These are phyloP conservation scores for Bolinopsis microptera DNA, from an alignment of 37 sponge, comb jelly and placozoan species.

Conservation along the genomic window DNA sequence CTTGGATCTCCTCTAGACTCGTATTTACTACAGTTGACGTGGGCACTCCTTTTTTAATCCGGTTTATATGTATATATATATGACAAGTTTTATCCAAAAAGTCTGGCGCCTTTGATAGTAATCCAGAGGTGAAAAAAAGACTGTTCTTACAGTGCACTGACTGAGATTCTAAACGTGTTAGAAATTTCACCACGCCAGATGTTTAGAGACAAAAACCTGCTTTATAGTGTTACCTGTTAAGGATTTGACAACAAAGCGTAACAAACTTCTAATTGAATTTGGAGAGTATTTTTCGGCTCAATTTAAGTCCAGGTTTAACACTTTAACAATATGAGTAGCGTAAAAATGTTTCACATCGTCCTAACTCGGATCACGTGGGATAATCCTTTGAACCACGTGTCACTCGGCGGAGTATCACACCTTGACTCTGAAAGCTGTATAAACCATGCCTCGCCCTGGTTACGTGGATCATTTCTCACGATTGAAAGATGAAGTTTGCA, in stretches of 20 bases:
- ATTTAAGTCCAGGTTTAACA: neutral
- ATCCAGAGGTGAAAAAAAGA: neutral
- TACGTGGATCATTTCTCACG: neutral
- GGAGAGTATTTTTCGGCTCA: neutral
- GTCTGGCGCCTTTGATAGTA: neutral
- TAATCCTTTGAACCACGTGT: no score
- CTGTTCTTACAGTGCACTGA: neutral
- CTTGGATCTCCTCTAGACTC: no score
- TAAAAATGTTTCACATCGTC: no score
- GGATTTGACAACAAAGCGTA: neutral
- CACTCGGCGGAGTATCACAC: neutral
- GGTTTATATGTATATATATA: no score
- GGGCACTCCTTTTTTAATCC: no score
- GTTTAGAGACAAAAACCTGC: no score
- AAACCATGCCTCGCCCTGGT: neutral
- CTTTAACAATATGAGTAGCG: no score
- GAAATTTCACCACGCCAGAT: neutral
- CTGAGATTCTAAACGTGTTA: neutral
- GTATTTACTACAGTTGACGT: no score
- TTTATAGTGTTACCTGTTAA: no score
- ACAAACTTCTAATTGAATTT: neutral
- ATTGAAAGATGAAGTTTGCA: neutral
- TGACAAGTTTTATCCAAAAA: neutral
- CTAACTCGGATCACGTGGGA: no score
- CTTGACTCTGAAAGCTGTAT: no score